A percentile compares a stretch with the other conserved stretches of the same genome.
phyloP scores from a whole-genome alignment of 92 coral and sea anemone genomes.

The Zoanthus gigantus region DNA sequence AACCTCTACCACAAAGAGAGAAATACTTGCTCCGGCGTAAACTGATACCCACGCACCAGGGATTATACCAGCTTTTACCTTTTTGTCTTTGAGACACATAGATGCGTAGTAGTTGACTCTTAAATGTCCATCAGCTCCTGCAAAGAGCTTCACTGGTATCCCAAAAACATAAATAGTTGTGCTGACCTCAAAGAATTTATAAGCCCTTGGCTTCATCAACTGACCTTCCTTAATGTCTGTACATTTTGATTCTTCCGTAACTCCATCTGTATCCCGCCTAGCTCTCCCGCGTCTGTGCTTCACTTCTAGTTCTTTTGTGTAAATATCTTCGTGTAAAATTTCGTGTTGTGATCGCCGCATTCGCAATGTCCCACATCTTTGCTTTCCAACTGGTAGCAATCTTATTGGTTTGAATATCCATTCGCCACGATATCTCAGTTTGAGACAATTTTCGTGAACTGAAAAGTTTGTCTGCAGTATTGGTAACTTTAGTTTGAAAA shows the following conservation, averaged over 20 bases:
- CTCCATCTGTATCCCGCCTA: slow-evolving; percentile 44
- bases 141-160: slow-evolving; percentile 74
- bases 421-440: slow-evolving; percentile 63
- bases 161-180: slow-evolving; percentile 74
- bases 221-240: slow-evolving; percentile 28
- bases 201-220: slow-evolving; percentile 29
- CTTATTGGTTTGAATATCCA: slow-evolving; percentile 67
- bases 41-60: slow-evolving; percentile 94
- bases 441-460: slow-evolving; percentile 80
- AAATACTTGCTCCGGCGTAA: slow-evolving; percentile 86
- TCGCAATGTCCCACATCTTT: slow-evolving; percentile 72
- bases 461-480: slow-evolving; percentile 81
- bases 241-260: slow-evolving; percentile 35
- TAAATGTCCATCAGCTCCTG: slow-evolving; percentile 82
- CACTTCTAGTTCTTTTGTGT: slow-evolving; percentile 75
- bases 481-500: slow-evolving; percentile 83
- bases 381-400: slow-evolving; percentile 77
- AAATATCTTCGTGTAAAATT: slow-evolving; percentile 81
- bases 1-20: slow-evolving; percentile 76
- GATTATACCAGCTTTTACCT: slow-evolving; percentile 76
- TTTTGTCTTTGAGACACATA: slow-evolving; percentile 63
- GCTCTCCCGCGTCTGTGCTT: slow-evolving; percentile 50
- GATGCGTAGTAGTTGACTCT: slow-evolving; percentile 72
- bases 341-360: slow-evolving; percentile 69
- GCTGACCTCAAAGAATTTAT: slow-evolving; percentile 53